Evolutionary conservation across 30 jellyfish, hydroid and myxozoan species (phyloP), one percentile per base, ranked within the genome.

Genomic region (Rhopilema esculentum): DNA sequence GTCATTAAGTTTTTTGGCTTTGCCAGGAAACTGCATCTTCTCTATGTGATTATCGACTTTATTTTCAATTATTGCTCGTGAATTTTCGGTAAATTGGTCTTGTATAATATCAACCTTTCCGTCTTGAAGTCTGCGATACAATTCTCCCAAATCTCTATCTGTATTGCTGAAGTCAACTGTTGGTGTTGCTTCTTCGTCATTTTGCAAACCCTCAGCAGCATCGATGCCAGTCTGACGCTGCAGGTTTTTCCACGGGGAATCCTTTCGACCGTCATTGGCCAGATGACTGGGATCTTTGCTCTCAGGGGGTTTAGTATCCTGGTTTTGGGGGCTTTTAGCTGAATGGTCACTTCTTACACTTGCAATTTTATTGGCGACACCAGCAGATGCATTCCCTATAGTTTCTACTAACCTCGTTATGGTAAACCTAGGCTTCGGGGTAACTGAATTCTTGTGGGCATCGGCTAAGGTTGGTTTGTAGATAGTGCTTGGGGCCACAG

Each of bases 341-440:
- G 86, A 67, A 29, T 75, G 24, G 30, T 86, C 95, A 50, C 51
- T 71, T 77, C 89, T 22, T 19, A 95, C 99, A 67, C 87, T 95
- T 16, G 97, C 97, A 23, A 95, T 69, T 69, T 89, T 95, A 70
- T 85, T 90, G 19, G 97, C 97, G 4, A 95, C 96, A 64, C 87
- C 96, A 8, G 97, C 92, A 0, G 99, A 78, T 21, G 91, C 92
- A 32, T 82, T 88, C 33, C 98, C 98, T 26, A 90, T 48, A 4
- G 88, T 70, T 40, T 95, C 97, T 64, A 89, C 53, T 30, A 95
- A 89, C 68, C 73, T 73, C 18, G 99, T 95, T n/a, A 95, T 92
- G 15, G 97, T 91, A 81, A 95, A 95, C 51, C 99, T 64, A 20
- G 75, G 92, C 78, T 69, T 72, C 25, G 82, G 69, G 63, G 23